Base-by-base conservation (phyloP, 1,140 invertebrate genomes). In the Drosophila santomea region DNA sequence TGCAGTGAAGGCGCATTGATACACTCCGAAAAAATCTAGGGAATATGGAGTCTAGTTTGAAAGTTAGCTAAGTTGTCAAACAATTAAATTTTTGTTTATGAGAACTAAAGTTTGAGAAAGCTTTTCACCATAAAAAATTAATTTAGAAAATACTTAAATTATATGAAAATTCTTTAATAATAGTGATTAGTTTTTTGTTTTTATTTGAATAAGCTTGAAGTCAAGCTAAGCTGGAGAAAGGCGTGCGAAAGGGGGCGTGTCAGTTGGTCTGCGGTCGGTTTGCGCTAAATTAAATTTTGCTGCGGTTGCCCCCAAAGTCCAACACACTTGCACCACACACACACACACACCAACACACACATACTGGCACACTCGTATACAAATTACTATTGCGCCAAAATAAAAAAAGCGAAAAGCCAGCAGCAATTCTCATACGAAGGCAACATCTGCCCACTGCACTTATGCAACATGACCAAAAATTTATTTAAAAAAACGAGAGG, bases 211-310 rank as follows among this genome's bases (percentile, higher is more conserved):
- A n/a, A 47, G n/a, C 14, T 48, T 14, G n/a, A 47, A 35, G n/a
- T 17, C 10, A 32, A 47, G 47, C 48, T 39, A 35, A 45, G 47
- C 11, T 48, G 20, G 6, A 56, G 17, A 12, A 14, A 20, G n/a
- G n/a, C 41, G 7, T n/a, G 43, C 28, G 8, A 8, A 48, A 55
- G 14, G 41, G 67, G 51, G 64, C 56, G 61, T 88, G 79, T 79
- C 76, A 88, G 76, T 83, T 64, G 84, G 80, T 89, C 84, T 89
- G 84, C 64, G 84, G 80, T 80, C 81, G 84, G 80, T 71, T 88
- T 89, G 83, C 80, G 83, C 83, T 89, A 88, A 88, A 88, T 88
- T 88, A 88, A 88, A 88, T 88, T 88, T 88, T 47, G 79, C 38
- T 69, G 68, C 75, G 71, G 63, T 69, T 72, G 79, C 23, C 75